These are phyloP conservation scores for Orientallactaga sibirica DNA, from an alignment of 2,797 vertebrate species.

Conservation along the genomic window DNA sequence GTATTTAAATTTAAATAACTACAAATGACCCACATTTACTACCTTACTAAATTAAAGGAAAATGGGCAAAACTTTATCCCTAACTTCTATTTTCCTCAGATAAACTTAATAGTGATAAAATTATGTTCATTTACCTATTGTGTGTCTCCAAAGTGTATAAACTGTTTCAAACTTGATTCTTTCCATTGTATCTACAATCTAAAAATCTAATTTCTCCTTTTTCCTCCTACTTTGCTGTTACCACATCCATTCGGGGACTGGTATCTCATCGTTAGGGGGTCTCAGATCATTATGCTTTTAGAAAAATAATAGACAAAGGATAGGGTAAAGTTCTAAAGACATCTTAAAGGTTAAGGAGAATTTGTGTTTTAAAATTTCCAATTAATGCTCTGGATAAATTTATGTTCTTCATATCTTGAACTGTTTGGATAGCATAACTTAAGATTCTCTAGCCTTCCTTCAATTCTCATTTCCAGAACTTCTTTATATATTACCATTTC, in stretches of 20 bases:
- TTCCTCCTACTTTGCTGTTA: background rate
- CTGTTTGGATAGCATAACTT: background rate
- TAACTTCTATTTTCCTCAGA: background rate
- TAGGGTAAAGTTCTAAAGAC: background rate
- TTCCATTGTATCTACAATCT: background rate
- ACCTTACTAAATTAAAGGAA: constrained; percentile 48
- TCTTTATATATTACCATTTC: background rate
- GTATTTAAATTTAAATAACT: constrained; percentile 44
- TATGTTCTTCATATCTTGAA: background rate
- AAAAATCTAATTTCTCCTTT: background rate
- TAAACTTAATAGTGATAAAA: constrained; percentile 47
- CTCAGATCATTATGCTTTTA: background rate
- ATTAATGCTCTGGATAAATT: background rate
- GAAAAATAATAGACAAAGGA: background rate
- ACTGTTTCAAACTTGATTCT: background rate
- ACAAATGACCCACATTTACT: constrained; percentile 13
- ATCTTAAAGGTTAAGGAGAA: background rate
- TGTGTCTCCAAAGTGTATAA: background rate
- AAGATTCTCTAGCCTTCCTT: background rate
- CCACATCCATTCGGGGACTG: background rate
- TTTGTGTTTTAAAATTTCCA: background rate
- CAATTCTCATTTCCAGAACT: background rate
- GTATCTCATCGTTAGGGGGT: background rate
- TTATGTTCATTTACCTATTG: background rate
- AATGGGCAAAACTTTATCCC: background rate